Conservation (phyloP, 2,113 vertebrate species). For the Mola mola region DNA sequence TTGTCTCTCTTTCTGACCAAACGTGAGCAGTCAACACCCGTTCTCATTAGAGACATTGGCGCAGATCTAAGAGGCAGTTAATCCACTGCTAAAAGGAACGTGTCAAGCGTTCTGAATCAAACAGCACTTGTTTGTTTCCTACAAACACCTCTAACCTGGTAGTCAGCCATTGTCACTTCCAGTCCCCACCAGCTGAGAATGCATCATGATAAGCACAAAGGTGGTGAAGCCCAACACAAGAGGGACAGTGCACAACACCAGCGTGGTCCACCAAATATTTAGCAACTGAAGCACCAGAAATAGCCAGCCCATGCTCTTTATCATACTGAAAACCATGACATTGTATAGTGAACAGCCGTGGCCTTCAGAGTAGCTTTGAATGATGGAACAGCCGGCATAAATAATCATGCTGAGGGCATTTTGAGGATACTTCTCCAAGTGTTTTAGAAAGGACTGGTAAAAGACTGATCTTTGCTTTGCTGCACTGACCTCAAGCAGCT, state of each 20-base stretch:
- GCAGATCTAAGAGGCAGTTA: slow-evolving; percentile 50
- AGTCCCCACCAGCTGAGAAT: slow-evolving; percentile 13
- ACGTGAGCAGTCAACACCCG: slow-evolving; percentile 36
- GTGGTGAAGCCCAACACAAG: background rate
- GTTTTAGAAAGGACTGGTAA: slow-evolving; percentile 29
- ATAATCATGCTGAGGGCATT: slow-evolving; percentile 33
- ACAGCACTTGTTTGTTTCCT: slow-evolving; percentile 30
- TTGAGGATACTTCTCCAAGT: slow-evolving; percentile 41
- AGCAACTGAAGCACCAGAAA: background rate
- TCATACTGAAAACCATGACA: slow-evolving; percentile 25
- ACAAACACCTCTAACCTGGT: slow-evolving; percentile 21
- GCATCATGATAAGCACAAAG: background rate
- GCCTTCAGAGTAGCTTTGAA: slow-evolving; percentile 41
- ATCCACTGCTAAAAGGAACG: slow-evolving; percentile 52
- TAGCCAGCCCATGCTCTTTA: slow-evolving; percentile 11
- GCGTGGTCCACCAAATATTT: slow-evolving; percentile 14
- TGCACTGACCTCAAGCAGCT: slow-evolving; percentile 65
- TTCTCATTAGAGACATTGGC: slow-evolving; percentile 36
- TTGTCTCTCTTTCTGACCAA: slow-evolving; percentile 43
- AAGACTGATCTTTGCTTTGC: slow-evolving; percentile 38
- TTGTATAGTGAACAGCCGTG: slow-evolving; percentile 12
- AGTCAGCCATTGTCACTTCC: slow-evolving; percentile 15
- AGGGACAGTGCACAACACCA: slow-evolving; percentile 14
- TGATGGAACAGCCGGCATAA: slow-evolving; percentile 38
- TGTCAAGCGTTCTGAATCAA: slow-evolving; percentile 26